Conservation (phyloP, 2,797 vertebrate genomes). For the Enteromius afrohamiltoni region DNA sequence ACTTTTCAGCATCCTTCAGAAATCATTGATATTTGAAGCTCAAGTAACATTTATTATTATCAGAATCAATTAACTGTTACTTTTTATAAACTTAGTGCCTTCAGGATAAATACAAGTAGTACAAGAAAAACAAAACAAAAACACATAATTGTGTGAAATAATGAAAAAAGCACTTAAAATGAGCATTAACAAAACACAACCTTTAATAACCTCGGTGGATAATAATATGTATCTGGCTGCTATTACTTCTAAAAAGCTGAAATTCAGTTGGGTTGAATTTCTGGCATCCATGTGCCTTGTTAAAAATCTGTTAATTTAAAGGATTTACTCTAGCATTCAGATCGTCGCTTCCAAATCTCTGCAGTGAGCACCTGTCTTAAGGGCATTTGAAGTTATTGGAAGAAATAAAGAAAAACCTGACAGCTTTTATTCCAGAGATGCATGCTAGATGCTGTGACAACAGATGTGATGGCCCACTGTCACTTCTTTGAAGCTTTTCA, state of each 20-base stretch:
- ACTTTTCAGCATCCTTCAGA: no score
- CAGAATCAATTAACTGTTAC: no score
- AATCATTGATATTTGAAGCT: no score
- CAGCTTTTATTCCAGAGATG: slow-evolving; percentile 2
- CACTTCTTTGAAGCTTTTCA: slow-evolving; percentile 26
- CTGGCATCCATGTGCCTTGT: background rate
- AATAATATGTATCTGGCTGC: background rate
- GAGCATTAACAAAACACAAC: background rate
- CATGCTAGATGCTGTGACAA: slow-evolving; percentile 8
- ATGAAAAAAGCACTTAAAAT: background rate
- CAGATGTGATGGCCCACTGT: slow-evolving; percentile 23
- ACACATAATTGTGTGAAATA: background rate
- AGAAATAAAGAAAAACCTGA: slow-evolving; percentile 8
- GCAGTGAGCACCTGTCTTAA: slow-evolving; percentile 5
- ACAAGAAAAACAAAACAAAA: background rate
- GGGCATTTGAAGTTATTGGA: slow-evolving; percentile 7
- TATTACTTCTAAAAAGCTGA: background rate
- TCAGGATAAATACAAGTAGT: background rate
- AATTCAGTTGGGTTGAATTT: background rate
- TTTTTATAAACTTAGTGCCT: background rate
- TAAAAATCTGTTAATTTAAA: slow-evolving; percentile 10
- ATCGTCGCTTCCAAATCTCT: slow-evolving; percentile 10
- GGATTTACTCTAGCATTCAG: slow-evolving; percentile 18
- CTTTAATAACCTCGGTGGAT: background rate
- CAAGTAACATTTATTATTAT: no score